Evolutionary conservation across 2,888 invertebrate species (phyloP), one percentile per base, ranked within the genome.

Genomic region (Oxycera nigricornis): DNA sequence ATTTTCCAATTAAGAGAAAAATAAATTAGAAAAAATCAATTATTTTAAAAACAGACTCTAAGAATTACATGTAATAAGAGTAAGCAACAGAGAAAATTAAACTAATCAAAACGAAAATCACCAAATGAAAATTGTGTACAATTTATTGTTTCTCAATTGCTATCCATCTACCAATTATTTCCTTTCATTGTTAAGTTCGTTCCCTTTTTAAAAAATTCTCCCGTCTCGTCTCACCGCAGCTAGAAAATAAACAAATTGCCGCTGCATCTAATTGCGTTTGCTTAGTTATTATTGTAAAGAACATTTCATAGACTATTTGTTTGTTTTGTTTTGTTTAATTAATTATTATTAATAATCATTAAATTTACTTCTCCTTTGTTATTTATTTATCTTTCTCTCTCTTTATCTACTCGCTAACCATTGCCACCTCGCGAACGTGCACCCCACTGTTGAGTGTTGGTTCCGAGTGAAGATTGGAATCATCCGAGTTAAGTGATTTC

Each of bases 371-470:
- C 41, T 35, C 11, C 59, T 57, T 26, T 41, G n/a, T n/a, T n/a
- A n/a, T n/a, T n/a, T n/a, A n/a, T n/a, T n/a, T n/a, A n/a, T 55
- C 24, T 41, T 72, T 46, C 68, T 24, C 11, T 22, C n/a, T 39
- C 50, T 17, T 11, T 17, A n/a, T 73, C 79, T 84, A 85, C 81
- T 85, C 85, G 81, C 85, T 84, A 80, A 84, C 84, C 79, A 85
- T 80, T 78, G 82, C 85, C 79, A 85, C 81, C 79, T 85, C 85
- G 57, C 84, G 80, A 72, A 83, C 80, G 52, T 73, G 74, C 28
- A 76, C 74, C 14, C 59, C 72, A 61, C 73, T 76, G 61, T 76
- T 77, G 7, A 78, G 72, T 31, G 77, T 72, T 52, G 76, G 73
- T 22, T 76, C 74, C 61, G 73, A 62, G 70, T 74, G 74, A 28